Evolutionary conservation across 1,140 invertebrate genomes (phyloP), one percentile per base, ranked within the genome.

Genomic region (Drosophila jambulina): DNA sequence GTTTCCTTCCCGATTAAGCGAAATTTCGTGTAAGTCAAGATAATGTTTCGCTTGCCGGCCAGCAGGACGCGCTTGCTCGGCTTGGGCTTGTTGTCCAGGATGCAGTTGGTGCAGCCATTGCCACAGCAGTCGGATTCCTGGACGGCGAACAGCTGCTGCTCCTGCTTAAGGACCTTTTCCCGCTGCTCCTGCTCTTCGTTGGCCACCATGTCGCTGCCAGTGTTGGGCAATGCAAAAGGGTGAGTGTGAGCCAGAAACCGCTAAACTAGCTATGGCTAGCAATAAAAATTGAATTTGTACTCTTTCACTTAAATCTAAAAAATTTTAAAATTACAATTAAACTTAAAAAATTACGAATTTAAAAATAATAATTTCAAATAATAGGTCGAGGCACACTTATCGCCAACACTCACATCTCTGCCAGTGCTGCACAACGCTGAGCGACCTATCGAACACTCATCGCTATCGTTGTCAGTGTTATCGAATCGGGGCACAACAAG

Each of bases 41-140:
- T 75, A 0, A 91, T 63, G 57, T 92, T 92, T 0, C 49, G 45
- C 45, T 92, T 91, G 9, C 75, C 83, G 15, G 72, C 49, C 25
- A 91, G 17, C 25, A 77, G 51, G 8, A 78, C 75, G 27, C 72
- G 75, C 12, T 58, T 38, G 21, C 71, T 91, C 0, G 76, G 68
- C 40, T 58, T 65, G 15, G 79, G 77, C 8, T 77, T 82, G 29
- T 82, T 74, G 68, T 92, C 77, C 23, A 92, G 59, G n/a, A 92
- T 87, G 72, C 91, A 92, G 58, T 92, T 92, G 17, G 80, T 75
- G 67, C 91, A 92, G 19, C 91, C 91, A 82, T 92, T 92, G 49
- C 91, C 91, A 25, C 91, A 92, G 49, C 91, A 92, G 23, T 92
- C 91, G 9, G 46, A 78, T 19, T 64, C 68, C 38, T 64, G 46